phyloP scores from a whole-genome alignment of 2,888 invertebrate genomes.

The Nowickia ferox region DNA sequence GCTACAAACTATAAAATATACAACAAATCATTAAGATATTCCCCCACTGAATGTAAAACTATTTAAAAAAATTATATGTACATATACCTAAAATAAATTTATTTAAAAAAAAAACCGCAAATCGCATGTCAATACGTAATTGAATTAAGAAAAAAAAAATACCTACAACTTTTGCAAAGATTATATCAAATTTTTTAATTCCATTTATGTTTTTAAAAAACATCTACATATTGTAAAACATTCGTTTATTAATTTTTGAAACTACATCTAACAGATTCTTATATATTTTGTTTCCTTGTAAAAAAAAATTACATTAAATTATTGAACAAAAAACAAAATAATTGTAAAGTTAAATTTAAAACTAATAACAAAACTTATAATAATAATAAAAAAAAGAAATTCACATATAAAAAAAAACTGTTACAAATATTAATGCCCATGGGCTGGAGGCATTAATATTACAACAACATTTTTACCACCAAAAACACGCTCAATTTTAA shows the following conservation, averaged over 20 bases:
- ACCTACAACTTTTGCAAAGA: neutral
- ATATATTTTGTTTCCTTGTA: neutral
- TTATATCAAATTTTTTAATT: constrained; percentile 29
- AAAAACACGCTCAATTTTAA: constrained; percentile 31
- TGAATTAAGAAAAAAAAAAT: constrained; percentile 23
- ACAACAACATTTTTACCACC: constrained; percentile 48
- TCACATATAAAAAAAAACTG: constrained; percentile 33
- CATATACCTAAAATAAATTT: constrained; percentile 10
- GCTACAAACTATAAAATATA: constrained; percentile 8
- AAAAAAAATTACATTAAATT: constrained; percentile 7
- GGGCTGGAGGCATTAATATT: constrained; percentile 69
- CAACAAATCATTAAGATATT: constrained; percentile 53
- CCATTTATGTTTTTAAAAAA: constrained; percentile 23
- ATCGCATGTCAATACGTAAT: constrained; percentile 66
- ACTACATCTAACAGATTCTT: neutral
- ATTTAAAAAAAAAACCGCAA: neutral
- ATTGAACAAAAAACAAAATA: constrained; percentile 29
- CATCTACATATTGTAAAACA: neutral
- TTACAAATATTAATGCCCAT: constrained; percentile 61
- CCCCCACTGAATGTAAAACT: constrained; percentile 53
- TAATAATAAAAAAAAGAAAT: constrained; percentile 28
- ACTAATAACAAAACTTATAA: constrained; percentile 25
- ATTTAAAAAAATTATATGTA: constrained; percentile 1
- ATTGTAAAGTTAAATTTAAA: constrained; percentile 34
- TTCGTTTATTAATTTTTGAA: constrained; percentile 1